These are phyloP conservation scores for Nowickia ferox DNA, from an alignment of 2,888 invertebrate genomes.

Conservation along the genomic window DNA sequence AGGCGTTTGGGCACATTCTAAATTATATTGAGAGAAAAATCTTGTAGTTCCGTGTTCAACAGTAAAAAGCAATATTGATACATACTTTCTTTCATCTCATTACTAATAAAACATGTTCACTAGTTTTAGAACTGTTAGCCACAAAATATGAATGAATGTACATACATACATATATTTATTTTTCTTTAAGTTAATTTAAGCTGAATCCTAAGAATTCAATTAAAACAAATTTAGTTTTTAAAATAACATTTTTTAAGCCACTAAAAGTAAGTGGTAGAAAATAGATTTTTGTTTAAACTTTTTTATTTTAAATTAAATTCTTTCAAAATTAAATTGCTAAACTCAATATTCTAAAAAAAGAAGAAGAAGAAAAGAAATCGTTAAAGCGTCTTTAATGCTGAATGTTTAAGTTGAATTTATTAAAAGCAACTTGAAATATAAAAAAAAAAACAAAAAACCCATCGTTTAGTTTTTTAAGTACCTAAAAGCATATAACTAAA, in stretches of 20 bases:
- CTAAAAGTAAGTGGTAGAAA: constrained; percentile 45
- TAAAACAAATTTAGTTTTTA: constrained; percentile 18
- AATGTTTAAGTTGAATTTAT: constrained; percentile 38
- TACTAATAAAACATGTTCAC: not conserved
- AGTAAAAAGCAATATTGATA: constrained; percentile 9
- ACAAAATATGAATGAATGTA: not conserved
- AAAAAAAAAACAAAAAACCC: constrained; percentile 44
- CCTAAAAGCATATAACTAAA: constrained; percentile 25
- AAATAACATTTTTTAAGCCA: not conserved
- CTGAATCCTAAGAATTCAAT: constrained; percentile 8
- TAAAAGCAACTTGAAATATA: constrained; percentile 25
- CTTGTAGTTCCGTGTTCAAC: not conserved
- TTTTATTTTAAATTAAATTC: constrained; percentile 7
- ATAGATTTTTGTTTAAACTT: not conserved
- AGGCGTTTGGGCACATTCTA: constrained; percentile 67
- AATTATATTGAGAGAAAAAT: constrained; percentile 3
- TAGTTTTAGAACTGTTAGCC: constrained; percentile 16
- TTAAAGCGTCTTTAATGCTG: constrained; percentile 10
- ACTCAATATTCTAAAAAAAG: constrained; percentile 14
- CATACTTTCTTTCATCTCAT: not conserved
- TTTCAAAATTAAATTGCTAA: constrained; percentile 1
- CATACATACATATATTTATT: constrained; percentile 16
- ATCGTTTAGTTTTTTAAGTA: constrained; percentile 70
- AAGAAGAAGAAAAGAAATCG: constrained; percentile 2
- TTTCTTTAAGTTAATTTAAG: constrained; percentile 6